Evolutionary conservation across 2,797 vertebrate genomes (phyloP), one percentile per base, ranked within the genome.

Genomic region (Apogon talboti): DNA sequence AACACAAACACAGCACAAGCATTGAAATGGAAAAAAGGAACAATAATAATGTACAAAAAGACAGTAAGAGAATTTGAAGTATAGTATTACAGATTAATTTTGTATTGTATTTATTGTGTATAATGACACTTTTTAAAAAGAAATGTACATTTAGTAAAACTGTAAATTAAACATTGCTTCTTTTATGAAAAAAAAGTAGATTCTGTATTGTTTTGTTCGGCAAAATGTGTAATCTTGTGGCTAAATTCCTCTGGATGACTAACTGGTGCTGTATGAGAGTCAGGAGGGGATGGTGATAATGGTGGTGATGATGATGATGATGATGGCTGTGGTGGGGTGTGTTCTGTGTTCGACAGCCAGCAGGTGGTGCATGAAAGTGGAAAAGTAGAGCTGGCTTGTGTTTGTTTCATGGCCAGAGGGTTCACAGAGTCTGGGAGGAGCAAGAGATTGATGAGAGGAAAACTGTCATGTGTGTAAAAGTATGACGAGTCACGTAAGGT

Each of bases 81-180:
- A 95, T 96, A 96, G 96, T 96, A 96, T 96, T 96, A 96, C 94
- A 95, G 93, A 96, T 96, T 96, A 96, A 96, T 96, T 97, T 98
- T 98, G 96, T 98, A 97, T 96, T 97, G 96, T 98, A 98, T 98
- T 98, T 98, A 98, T 98, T 97, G 96, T 97, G 96, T 95, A 98
- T 97, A 96, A 96, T 95, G 93, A 97, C 91, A 93, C 95, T 94
- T 98, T 98, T 96, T 96, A 95, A 91, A 95, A 96, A 94, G 93
- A 95, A 95, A 96, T 97, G 96, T 98, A 98, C 96, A 96, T 97
- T 97, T 98, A 96, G 95, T 97, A 97, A 96, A 96, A 95, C 94
- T 96, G 96, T 97, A 98, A 97, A 98, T 98, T 97, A 98, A 98
- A 96, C 92, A 89, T 92, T 87, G 91, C 95, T 96, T 96, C 95